These are phyloP conservation scores for Strigamia maritima DNA, from an alignment of 2,888 invertebrate genomes.

Conservation along the genomic window DNA sequence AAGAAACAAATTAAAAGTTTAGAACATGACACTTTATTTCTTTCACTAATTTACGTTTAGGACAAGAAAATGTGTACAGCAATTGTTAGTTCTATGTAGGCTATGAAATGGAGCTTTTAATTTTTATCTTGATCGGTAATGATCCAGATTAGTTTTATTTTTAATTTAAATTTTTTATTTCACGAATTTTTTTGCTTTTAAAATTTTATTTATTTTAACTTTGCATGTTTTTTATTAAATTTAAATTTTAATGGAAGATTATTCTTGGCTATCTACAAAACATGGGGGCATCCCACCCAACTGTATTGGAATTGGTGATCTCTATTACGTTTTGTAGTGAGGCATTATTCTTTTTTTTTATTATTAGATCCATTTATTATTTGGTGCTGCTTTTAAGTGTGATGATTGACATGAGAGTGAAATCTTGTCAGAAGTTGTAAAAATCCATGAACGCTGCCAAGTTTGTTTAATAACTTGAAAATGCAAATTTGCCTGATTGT, in stretches of 20 bases:
- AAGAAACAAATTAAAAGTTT: neutral
- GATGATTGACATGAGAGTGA: slow-evolving; percentile 26
- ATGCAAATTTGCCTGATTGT: slow-evolving; percentile 24
- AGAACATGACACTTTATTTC: neutral
- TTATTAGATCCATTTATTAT: neutral
- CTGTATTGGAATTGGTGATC: too few species aligned
- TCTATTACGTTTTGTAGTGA: too few species aligned
- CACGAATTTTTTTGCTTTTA: neutral
- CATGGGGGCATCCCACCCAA: too few species aligned
- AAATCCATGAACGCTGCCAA: slow-evolving; percentile 20
- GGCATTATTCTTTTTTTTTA: neutral
- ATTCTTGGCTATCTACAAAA: neutral
- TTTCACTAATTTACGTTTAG: neutral
- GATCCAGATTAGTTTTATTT: neutral
- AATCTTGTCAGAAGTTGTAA: slow-evolving; percentile 28
- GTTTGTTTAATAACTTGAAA: slow-evolving; percentile 21
- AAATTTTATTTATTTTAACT: neutral
- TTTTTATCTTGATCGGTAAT: neutral
- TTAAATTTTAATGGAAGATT: neutral
- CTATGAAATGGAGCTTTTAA: neutral
- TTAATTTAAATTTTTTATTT: neutral
- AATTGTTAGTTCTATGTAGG: neutral
- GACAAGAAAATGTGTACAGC: slow-evolving; percentile 3
- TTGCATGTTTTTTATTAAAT: neutral
- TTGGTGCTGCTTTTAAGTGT: slow-evolving; percentile 11